phyloP scores from a whole-genome alignment of 2,797 vertebrate genomes.

The Leucoraja ocellata region DNA sequence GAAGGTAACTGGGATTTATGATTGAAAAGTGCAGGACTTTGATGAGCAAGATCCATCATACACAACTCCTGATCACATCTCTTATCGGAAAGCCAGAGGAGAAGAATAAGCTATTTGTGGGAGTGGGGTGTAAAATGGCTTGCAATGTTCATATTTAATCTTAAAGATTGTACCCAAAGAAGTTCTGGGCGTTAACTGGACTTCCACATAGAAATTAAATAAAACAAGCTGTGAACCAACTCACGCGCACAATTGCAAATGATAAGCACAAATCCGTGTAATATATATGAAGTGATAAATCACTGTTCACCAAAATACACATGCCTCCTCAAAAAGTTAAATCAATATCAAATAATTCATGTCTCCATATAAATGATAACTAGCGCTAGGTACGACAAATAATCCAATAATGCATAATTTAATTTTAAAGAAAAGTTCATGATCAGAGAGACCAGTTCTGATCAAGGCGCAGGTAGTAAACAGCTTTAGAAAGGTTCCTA shows the following conservation, averaged over 20 bases:
- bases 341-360: not conserved
- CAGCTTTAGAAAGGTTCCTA: not conserved
- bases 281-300: not conserved
- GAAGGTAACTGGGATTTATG: not conserved
- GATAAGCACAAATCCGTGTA: not conserved
- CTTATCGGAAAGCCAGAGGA: not conserved
- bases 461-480: constrained; percentile 20
- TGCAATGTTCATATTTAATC: not conserved
- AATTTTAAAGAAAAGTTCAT: not conserved
- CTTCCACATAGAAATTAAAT: not conserved
- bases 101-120: not conserved
- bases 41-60: not conserved
- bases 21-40: not conserved
- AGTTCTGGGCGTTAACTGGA: not conserved
- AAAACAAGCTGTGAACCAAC: not conserved
- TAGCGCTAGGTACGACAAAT: not conserved
- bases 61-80: not conserved
- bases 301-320: constrained; percentile 7
- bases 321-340: not conserved
- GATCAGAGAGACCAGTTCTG: constrained; percentile 7
- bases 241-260: not conserved
- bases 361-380: not conserved
- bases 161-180: not conserved
- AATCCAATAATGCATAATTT: not conserved
- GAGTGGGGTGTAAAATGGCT: not conserved